phyloP scores from a whole-genome alignment of 1,140 invertebrate genomes.

The Dolichoris vasculosae region DNA sequence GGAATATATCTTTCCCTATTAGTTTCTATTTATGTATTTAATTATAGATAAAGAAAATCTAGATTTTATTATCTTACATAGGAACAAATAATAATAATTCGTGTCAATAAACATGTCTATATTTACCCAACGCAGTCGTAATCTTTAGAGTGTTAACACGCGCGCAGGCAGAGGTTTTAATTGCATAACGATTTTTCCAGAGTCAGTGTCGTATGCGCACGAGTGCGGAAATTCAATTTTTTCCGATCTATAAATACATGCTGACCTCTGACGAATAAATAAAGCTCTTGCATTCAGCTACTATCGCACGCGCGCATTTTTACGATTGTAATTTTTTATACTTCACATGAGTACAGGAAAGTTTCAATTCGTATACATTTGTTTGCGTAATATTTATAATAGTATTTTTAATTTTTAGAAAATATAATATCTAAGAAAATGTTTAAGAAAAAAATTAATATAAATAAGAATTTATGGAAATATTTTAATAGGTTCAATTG shows the following conservation, averaged over 20 bases:
- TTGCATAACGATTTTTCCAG: conserved; percentile 52
- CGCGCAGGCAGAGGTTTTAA: conserved; percentile 30
- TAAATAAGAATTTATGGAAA: neutral
- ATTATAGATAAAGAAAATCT: conserved; percentile 25
- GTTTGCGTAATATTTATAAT: conserved; percentile 4
- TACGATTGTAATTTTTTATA: conserved; percentile 21
- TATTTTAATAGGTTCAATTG: neutral
- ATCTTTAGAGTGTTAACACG: conserved; percentile 32
- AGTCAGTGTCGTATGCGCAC: conserved; percentile 27
- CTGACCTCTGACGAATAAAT: conserved; percentile 45
- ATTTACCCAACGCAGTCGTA: conserved; percentile 34
- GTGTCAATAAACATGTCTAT: conserved; percentile 29
- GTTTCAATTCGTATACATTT: neutral
- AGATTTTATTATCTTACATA: conserved; percentile 18
- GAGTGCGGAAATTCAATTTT: conserved; percentile 50
- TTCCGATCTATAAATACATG: conserved; percentile 44
- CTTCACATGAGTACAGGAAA: neutral
- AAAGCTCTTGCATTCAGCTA: conserved; percentile 1
- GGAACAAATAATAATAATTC: conserved; percentile 36
- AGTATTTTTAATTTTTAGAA: neutral
- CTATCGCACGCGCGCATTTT: conserved; percentile 26
- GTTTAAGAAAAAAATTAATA: neutral
- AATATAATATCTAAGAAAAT: neutral
- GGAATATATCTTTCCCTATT: neutral
- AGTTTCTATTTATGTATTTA: conserved; percentile 22